phyloP scores from a whole-genome alignment of 1,140 invertebrate genomes.

The Scaptodrosophila lebanonensis region DNA sequence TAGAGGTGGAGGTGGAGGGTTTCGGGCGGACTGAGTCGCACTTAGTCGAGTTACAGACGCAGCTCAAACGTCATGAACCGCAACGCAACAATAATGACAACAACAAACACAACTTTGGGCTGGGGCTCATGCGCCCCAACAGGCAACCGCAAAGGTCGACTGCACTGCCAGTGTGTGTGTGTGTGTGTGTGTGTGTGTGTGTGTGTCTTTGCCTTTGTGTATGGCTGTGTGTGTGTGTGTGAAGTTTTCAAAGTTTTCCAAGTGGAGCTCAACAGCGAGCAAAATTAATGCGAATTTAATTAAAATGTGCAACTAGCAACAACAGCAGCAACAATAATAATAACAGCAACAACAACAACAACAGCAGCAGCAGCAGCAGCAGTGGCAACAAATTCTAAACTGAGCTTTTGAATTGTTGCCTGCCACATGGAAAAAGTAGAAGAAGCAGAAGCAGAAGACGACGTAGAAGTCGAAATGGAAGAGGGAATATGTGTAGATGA shows the following conservation, averaged over 20 bases:
- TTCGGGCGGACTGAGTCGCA: too few species aligned
- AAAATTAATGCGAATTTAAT: constrained; percentile 75
- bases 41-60: constrained; percentile 66
- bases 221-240: too few species aligned
- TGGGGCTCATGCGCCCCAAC: constrained; percentile 42
- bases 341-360: constrained; percentile 22
- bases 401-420: constrained; percentile 59
- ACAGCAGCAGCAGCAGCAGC: constrained; percentile 22
- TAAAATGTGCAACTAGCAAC: constrained; percentile 74
- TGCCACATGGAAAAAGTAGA: constrained; percentile 10
- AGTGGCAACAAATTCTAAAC: constrained; percentile 55
- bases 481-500: constrained; percentile 7
- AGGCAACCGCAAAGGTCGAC: constrained; percentile 72
- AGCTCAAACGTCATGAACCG: constrained; percentile 66
- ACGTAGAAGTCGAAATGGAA: constrained; percentile 9
- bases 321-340: constrained; percentile 29
- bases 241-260: constrained; percentile 72
- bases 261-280: constrained; percentile 40
- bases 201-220: too few species aligned
- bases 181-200: too few species aligned
- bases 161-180: too few species aligned
- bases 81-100: constrained; percentile 75
- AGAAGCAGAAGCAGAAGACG: constrained; percentile 24
- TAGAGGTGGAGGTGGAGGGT: constrained; percentile 42
- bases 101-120: constrained; percentile 54